Base-by-base conservation (phyloP, 2,888 invertebrate genomes). In the Eumacrocentrus americanus region DNA sequence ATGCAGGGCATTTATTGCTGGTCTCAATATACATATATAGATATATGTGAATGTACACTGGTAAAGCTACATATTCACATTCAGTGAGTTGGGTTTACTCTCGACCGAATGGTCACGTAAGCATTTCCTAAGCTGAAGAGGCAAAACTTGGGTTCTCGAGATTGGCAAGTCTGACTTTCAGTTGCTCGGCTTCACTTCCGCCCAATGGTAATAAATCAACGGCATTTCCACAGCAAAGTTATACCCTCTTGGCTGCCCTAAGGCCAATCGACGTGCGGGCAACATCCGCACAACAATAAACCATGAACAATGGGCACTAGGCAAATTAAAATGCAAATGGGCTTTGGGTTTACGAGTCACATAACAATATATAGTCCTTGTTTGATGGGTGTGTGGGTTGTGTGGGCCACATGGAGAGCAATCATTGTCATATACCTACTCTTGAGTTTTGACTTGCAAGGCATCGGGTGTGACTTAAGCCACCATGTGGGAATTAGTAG, bases 281-380 rank as follows among this genome's bases (percentile, higher is more conserved):
- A 60, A 60, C 48, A 55, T 60, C 25, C 35, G 23, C 29, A 23
- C 63, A 69, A 75, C 71, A 72, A 75, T 74, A 69, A 73, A 68
- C 64, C 51, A 56, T 58, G 54, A 68, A 75, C 75, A 76, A 76
- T 75, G 61, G 72, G 48, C 51, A 53, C 58, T 60, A 60, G 58
- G 58, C 60, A 68, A 69, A 70, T 75, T 74, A 70, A 72, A 74
- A 75, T 74, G 75, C 67, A 73, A 76, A 76, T 76, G 67, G 71
- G 70, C 22, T 25, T 44, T 18, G 44, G 42, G 34, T 52, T 23
- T 20, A 12, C 38, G 29, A n/a, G 16, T 44, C 11, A 44, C 44
- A 29, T 50, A 50, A 58, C 46, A n/a, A n/a, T n/a, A n/a, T n/a
- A n/a, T n/a, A n/a, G n/a, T n/a, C n/a, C n/a, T n/a, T n/a, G n/a